Percentiles rank a stretch among this genome's conserved stretches.
Conservation (phyloP, 2,888 invertebrate species). For the Caenorhabditis sp. region DNA sequence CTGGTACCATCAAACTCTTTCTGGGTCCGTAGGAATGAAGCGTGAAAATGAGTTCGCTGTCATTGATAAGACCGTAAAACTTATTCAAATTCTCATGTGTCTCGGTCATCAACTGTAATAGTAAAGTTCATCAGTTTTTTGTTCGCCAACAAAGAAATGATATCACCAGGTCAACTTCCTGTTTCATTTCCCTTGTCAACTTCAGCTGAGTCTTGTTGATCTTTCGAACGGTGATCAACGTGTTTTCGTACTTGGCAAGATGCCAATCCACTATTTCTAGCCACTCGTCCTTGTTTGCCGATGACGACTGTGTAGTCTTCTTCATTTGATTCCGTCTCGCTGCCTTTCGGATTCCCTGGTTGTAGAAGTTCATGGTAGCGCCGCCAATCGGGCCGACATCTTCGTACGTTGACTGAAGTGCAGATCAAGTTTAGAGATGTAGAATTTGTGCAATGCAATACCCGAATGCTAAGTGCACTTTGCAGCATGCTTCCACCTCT, state of each 20-base stretch:
- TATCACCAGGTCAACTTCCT: conserved; percentile 63
- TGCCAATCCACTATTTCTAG: conserved; percentile 60
- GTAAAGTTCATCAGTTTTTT: neutral
- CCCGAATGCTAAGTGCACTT: conserved; percentile 53
- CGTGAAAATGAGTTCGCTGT: conserved; percentile 90
- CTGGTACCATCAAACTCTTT: conserved; percentile 88
- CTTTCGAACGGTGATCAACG: conserved; percentile 58
- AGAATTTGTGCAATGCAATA: conserved; percentile 4
- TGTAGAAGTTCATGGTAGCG: conserved; percentile 59
- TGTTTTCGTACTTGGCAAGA: conserved; percentile 56
- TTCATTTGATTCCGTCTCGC: conserved; percentile 32
- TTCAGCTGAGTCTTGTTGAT: conserved; percentile 58
- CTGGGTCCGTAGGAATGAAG: conserved; percentile 97
- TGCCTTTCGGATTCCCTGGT: conserved; percentile 54
- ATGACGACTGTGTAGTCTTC: conserved; percentile 2
- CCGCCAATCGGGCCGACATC: conserved; percentile 19
- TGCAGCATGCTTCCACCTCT: conserved; percentile 60
- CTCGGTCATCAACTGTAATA: conserved; percentile 61
- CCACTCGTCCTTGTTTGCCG: conserved; percentile 38
- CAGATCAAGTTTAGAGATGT: neutral
- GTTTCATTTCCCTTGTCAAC: conserved; percentile 65
- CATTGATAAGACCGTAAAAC: conserved; percentile 87
- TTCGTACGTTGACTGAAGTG: conserved; percentile 39
- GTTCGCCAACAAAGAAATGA: conserved; percentile 19
- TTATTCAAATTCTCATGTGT: conserved; percentile 95